Evolutionary conservation across 2,888 invertebrate species (phyloP).

Genomic region (Autographa gamma): DNA sequence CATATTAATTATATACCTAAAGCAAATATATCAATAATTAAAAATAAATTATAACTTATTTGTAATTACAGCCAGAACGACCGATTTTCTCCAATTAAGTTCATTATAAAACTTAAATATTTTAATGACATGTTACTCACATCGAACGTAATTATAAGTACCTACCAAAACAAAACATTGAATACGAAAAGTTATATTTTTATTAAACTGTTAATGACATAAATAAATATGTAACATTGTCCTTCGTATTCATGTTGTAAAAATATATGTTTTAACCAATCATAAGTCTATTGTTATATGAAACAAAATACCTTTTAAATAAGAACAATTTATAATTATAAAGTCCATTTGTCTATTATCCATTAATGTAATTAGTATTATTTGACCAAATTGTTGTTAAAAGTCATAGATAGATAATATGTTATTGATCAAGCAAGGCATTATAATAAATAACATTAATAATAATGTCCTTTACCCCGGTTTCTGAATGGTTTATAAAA

Average conservation of each 20-base stretch:
- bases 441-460: not conserved
- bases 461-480: not conserved
- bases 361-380: conserved; percentile 21
- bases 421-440: not conserved
- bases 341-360: conserved; percentile 25
- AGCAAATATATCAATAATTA: too few species aligned
- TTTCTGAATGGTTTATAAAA: not conserved
- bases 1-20: too few species aligned
- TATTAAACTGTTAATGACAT: not conserved
- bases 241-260: too few species aligned
- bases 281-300: conserved; percentile 12
- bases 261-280: not conserved
- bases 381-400: conserved; percentile 47
- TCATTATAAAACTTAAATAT: too few species aligned
- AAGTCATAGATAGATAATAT: conserved; percentile 13
- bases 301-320: conserved; percentile 16
- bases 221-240: not conserved
- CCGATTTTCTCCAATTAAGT: too few species aligned
- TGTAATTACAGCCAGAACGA: too few species aligned
- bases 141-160: not conserved
- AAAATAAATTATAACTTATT: too few species aligned
- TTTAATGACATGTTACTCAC: not conserved
- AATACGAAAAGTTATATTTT: not conserved
- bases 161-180: too few species aligned
- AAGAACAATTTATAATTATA: conserved; percentile 9